These are phyloP conservation scores for Panagrolaimus sp. DNA, from an alignment of 1,140 invertebrate species.

Conservation along the genomic window DNA sequence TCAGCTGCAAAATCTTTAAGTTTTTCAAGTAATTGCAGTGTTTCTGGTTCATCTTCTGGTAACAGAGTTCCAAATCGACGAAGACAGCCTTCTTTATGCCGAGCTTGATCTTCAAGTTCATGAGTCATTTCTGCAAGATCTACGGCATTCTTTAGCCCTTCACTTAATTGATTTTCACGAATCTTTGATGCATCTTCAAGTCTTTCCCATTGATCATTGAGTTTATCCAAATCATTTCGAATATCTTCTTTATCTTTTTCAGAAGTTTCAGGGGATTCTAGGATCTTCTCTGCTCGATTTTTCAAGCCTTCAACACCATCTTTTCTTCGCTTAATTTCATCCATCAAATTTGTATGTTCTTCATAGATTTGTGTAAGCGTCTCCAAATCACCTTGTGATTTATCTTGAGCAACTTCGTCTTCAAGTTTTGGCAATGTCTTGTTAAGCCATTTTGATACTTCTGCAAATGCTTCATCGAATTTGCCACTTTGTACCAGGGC, in stretches of 20 bases:
- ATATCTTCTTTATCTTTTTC: conserved; percentile 26
- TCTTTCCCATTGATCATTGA: conserved; percentile 41
- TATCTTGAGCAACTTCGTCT: conserved; percentile 72
- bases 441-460: conserved; percentile 87
- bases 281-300: conserved; percentile 36
- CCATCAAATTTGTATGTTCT: conserved; percentile 60
- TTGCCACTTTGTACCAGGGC: conserved; percentile 70
- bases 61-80: not conserved
- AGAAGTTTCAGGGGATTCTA: conserved; percentile 32
- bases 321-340: conserved; percentile 59
- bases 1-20: conserved; percentile 15
- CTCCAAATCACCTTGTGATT: conserved; percentile 80
- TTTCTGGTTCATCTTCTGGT: conserved; percentile 15
- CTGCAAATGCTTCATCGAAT: conserved; percentile 86
- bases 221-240: conserved; percentile 29
- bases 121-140: conserved; percentile 29
- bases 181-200: conserved; percentile 23
- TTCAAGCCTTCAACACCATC: conserved; percentile 59
- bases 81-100: conserved; percentile 5
- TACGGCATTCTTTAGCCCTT: conserved; percentile 30
- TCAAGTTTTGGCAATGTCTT: conserved; percentile 84
- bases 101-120: conserved; percentile 14
- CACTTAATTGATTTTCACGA: conserved; percentile 14
- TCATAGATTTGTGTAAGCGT: conserved; percentile 77
- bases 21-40: conserved; percentile 27